These are phyloP conservation scores for Fregetta grallaria DNA, from an alignment of 2,113 vertebrate species.

Conservation along the genomic window DNA sequence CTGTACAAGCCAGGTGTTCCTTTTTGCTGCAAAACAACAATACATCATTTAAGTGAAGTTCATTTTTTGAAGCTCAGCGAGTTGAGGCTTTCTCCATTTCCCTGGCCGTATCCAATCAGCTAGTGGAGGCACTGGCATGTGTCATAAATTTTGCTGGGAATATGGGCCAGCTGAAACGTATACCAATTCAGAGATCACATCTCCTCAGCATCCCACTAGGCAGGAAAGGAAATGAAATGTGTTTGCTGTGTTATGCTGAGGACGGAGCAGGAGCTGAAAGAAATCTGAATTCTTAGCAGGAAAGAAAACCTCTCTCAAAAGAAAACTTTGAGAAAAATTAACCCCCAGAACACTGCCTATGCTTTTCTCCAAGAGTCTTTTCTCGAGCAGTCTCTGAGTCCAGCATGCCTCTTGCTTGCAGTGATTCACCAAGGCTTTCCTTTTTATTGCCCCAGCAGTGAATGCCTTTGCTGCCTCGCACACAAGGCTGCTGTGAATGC, in stretches of 20 bases:
- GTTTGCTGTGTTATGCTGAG: conserved; percentile 4
- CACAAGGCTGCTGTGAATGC: neutral
- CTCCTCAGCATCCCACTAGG: conserved; percentile 10
- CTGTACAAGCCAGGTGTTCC: conserved; percentile 23
- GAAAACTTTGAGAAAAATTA: neutral
- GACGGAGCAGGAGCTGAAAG: neutral
- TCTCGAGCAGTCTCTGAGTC: neutral
- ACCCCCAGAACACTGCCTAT: neutral
- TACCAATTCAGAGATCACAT: conserved; percentile 38
- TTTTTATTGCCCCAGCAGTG: neutral
- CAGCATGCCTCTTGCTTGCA: neutral
- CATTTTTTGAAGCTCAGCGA: conserved; percentile 29
- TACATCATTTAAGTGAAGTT: conserved; percentile 47
- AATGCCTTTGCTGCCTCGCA: neutral
- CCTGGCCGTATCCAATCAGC: neutral
- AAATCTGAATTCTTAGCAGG: neutral
- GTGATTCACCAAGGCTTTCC: neutral
- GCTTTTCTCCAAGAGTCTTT: neutral
- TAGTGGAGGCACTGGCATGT: neutral
- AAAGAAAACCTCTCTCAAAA: neutral
- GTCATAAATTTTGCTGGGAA: conserved; percentile 51
- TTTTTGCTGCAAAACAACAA: conserved; percentile 48
- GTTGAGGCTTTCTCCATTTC: conserved; percentile 30
- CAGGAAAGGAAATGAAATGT: conserved; percentile 50
- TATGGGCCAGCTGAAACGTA: conserved; percentile 28